phyloP scores from a whole-genome alignment of 1,140 invertebrate genomes.

The Popillia japonica region DNA sequence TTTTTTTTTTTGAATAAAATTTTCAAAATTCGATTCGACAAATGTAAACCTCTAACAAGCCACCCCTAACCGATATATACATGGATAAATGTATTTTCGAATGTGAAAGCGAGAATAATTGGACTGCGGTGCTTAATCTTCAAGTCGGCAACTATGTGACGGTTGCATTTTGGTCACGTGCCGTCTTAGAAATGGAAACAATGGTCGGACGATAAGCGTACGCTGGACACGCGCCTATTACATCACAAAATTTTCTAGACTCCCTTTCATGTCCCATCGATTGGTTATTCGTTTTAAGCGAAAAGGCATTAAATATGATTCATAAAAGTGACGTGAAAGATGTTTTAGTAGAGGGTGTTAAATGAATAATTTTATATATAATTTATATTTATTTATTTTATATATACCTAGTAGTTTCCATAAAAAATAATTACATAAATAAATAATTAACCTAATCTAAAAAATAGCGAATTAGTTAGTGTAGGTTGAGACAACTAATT shows the following conservation, averaged over 20 bases:
- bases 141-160: background rate
- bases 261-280: background rate
- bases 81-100: background rate
- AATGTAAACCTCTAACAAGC: background rate
- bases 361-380: background rate
- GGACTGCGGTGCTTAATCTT: conserved; percentile 17
- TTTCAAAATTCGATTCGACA: too few species aligned
- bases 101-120: background rate
- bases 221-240: conserved; percentile 53
- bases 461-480: too few species aligned
- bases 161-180: conserved; percentile 55
- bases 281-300: conserved; percentile 28
- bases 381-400: background rate
- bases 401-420: too few species aligned
- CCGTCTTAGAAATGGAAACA: conserved; percentile 56
- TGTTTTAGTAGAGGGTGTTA: background rate
- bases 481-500: too few species aligned
- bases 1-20: too few species aligned
- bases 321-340: conserved; percentile 40
- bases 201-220: conserved; percentile 53
- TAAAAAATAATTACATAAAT: too few species aligned
- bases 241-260: conserved; percentile 49
- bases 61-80: background rate
- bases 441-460: too few species aligned
- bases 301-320: conserved; percentile 53